A percentile compares a stretch with the other conserved stretches of the same genome.
phyloP scores from a whole-genome alignment of 2,113 vertebrate species.

The Prunella himalayana region DNA sequence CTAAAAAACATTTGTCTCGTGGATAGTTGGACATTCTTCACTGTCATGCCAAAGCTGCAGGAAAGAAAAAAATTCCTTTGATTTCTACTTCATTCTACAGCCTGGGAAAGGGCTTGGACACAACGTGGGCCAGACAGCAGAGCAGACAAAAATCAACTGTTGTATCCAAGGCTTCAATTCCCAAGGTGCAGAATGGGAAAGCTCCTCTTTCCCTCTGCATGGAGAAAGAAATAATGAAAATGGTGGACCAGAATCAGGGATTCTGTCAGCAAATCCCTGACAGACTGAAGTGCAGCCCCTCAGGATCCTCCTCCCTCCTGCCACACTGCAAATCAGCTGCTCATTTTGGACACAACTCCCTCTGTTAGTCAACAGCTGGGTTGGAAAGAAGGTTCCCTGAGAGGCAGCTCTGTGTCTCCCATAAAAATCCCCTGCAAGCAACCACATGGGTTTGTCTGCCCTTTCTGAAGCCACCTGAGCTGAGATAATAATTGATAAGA shows the following conservation, averaged over 20 bases:
- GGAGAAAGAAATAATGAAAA: not conserved
- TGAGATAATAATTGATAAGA: not conserved
- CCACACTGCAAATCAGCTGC: not conserved
- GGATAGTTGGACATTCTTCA: not conserved
- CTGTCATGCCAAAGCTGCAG: not conserved
- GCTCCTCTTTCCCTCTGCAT: not conserved
- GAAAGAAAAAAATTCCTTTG: not conserved
- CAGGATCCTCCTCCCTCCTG: not conserved
- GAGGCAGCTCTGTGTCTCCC: fast-evolving
- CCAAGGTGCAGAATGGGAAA: not conserved
- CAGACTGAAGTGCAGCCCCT: not conserved
- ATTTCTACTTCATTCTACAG: not conserved
- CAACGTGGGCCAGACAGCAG: not conserved
- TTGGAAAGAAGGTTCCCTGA: not conserved
- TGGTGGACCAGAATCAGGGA: not conserved
- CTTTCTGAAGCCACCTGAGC: not conserved
- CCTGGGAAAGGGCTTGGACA: not conserved
- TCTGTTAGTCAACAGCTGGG: not conserved
- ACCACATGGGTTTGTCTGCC: not conserved
- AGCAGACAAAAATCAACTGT: not conserved
- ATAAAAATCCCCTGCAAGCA: not conserved
- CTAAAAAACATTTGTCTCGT: conserved; percentile 8
- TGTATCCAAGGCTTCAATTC: not conserved
- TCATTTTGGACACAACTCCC: not conserved
- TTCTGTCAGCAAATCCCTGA: not conserved